These are phyloP conservation scores for Palythoa grandiflora DNA, from an alignment of 92 coral and sea anemone species.

Conservation along the genomic window DNA sequence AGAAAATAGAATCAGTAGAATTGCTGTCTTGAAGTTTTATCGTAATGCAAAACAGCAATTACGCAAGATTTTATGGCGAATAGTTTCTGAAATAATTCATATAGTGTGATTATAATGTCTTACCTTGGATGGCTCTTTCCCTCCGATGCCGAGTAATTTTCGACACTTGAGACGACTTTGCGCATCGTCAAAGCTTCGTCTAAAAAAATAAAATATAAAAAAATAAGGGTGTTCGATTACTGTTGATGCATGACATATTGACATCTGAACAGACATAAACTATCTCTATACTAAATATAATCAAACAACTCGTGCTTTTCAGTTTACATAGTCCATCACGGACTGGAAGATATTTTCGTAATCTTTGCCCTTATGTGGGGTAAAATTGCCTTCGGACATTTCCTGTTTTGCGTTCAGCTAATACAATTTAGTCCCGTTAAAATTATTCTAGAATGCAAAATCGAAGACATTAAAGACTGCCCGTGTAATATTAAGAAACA, in stretches of 20 bases:
- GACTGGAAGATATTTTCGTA: background rate
- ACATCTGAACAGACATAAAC: too few relatives aligned
- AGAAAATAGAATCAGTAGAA: too few relatives aligned
- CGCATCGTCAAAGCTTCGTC: conserved; percentile 99
- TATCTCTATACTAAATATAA: background rate
- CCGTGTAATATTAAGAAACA: background rate
- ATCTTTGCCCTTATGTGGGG: background rate
- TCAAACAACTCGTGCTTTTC: background rate
- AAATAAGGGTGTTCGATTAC: background rate
- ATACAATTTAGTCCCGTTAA: background rate
- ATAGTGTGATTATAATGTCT: background rate
- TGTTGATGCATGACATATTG: background rate
- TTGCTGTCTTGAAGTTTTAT: too few relatives aligned
- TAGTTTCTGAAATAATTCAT: background rate
- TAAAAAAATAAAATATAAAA: conserved; percentile 7
- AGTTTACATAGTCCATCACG: conserved; percentile 12
- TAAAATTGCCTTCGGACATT: background rate
- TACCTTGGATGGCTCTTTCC: conserved; percentile 97
- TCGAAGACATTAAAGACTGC: background rate
- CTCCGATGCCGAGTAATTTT: conserved; percentile 94
- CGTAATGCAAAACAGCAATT: too few relatives aligned
- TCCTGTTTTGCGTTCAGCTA: background rate
- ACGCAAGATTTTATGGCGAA: too few relatives aligned
- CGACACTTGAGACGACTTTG: conserved; percentile 98
- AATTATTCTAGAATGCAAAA: too few relatives aligned